Conservation (phyloP, 2,113 vertebrate genomes). For the Tetrax tetrax region DNA sequence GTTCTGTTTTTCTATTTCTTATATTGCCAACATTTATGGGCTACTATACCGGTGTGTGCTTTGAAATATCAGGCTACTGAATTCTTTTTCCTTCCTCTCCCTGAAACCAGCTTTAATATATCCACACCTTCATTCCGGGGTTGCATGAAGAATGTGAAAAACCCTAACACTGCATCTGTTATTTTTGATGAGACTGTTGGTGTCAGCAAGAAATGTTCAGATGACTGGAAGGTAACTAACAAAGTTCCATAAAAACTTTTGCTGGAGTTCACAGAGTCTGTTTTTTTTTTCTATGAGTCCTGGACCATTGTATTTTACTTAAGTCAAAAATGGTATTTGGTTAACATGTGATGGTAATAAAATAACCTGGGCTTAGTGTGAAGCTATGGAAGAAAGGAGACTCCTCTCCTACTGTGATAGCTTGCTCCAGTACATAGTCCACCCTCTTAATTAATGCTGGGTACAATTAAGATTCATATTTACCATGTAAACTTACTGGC, state of each 20-base stretch:
- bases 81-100: neutral
- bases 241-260: neutral
- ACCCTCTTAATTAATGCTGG: neutral
- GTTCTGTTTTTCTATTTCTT: neutral
- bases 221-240: slow-evolving; percentile 82
- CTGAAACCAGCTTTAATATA: slow-evolving; percentile 83
- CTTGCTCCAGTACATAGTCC: neutral
- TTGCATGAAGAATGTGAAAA: slow-evolving; percentile 82
- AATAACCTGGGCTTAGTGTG: neutral
- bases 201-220: slow-evolving; percentile 84
- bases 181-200: slow-evolving; percentile 78
- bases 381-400: neutral
- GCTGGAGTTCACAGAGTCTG: neutral
- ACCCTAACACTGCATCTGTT: slow-evolving; percentile 19
- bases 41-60: neutral
- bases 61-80: neutral
- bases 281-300: neutral
- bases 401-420: neutral
- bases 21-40: neutral
- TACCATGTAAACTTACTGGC: neutral
- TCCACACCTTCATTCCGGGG: slow-evolving; percentile 83
- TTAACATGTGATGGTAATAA: neutral
- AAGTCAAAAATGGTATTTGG: neutral
- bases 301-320: neutral
- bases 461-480: neutral